Evolutionary conservation across 1,140 invertebrate species (phyloP), one percentile per base, ranked within the genome.

Genomic region (Drosophila grimshawi): DNA sequence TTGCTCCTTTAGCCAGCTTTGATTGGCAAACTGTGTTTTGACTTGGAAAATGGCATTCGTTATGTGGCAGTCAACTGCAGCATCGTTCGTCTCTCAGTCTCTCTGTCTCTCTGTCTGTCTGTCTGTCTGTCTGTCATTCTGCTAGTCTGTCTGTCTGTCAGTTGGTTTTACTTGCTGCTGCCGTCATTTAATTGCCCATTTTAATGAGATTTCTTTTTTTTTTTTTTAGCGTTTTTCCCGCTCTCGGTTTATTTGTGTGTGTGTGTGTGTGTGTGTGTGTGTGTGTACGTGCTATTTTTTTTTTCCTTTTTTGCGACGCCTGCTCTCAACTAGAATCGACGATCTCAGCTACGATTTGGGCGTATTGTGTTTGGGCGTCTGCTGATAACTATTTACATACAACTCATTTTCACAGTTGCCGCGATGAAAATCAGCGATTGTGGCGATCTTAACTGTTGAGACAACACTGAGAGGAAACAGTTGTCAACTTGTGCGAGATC

Each of bases 141-240:
- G 6, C 30, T 49, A 33, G 33, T 63, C 19, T 35, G 53, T 86
- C 72, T 76, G 78, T 78, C 80, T 80, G 76, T 82, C 82, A 86
- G 82, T 79, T 79, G 61, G 76, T 63, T 80, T 83, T 80, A 82
- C 68, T 78, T 83, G 80, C 70, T 89, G 77, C 67, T 66, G 62
- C 77, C 88, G 77, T 86, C 80, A 89, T 88, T 88, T 89, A 88
- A 88, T 89, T 88, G 85, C 85, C 80, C 82, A 85, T 88, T 88
- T 88, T 88, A 88, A 88, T 88, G 85, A 88, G 85, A 89, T 88
- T 88, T 19, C 19, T 19, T 19, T 19, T 19, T 19, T 88, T 76
- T 71, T 68, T 19, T 88, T 76, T 71, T 68, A 79, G 53, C 76
- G 72, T 66, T 71, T 78, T 76, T 68, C 49, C 73, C 33, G 27